These are phyloP conservation scores for Pelochelys cantorii DNA, from an alignment of 2,797 vertebrate species.

Conservation along the genomic window DNA sequence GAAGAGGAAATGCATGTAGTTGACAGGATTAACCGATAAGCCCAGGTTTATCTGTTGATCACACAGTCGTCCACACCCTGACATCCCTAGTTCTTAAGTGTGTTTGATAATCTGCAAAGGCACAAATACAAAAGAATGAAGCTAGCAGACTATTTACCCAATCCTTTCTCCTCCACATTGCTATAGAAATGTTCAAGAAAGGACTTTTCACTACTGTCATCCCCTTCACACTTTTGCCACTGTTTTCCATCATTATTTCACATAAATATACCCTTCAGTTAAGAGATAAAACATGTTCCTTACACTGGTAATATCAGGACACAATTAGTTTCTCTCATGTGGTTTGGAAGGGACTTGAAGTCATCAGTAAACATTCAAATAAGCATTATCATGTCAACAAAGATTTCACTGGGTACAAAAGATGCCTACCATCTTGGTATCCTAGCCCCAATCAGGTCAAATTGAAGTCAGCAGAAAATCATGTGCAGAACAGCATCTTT, in stretches of 20 bases:
- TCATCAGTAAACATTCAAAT: slow-evolving; percentile 37
- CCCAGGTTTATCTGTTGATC: too few species aligned
- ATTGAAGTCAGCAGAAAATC: background rate
- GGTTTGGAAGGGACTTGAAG: background rate
- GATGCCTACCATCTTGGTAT: background rate
- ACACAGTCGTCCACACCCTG: too few species aligned
- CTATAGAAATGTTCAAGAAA: slow-evolving; percentile 7
- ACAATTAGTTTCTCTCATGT: background rate
- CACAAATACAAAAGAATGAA: slow-evolving; percentile 47
- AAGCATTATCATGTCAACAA: slow-evolving; percentile 1
- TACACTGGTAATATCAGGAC: slow-evolving; percentile 10
- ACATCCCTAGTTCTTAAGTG: background rate
- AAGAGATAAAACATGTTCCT: slow-evolving; percentile 13
- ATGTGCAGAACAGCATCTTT: background rate
- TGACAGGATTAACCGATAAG: too few species aligned
- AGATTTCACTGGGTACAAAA: background rate
- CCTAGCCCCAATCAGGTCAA: background rate
- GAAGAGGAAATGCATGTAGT: too few species aligned
- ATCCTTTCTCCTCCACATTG: background rate
- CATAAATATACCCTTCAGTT: background rate
- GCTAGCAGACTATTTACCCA: slow-evolving; percentile 20
- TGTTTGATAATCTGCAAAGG: background rate
- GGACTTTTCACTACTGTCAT: slow-evolving; percentile 1
- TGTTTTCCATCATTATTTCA: background rate
- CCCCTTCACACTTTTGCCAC: background rate